Evolutionary conservation across 1,140 invertebrate species (phyloP).

Genomic region (Drosophila albomicans): DNA sequence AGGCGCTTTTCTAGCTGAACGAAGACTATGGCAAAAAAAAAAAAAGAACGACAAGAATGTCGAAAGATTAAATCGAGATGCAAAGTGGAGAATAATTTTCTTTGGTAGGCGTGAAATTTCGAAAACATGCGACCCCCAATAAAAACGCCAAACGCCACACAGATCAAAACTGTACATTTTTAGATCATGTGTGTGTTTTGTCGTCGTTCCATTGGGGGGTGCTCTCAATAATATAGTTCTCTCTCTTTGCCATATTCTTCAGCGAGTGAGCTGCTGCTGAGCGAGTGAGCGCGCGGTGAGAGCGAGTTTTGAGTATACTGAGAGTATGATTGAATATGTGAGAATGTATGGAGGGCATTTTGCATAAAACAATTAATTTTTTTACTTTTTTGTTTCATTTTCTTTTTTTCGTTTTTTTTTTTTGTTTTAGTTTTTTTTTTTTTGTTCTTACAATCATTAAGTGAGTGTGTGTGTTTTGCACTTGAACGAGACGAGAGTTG

Average conservation of each 20-base stretch:
- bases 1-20: conserved; percentile 13
- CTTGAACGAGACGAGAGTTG: conserved; percentile 56
- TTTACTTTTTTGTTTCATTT: conserved; percentile 37
- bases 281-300: conserved; percentile 49
- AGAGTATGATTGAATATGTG: conserved; percentile 68
- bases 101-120: conserved; percentile 10
- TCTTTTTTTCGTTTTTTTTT: conserved; percentile 45
- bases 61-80: neutral
- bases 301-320: conserved; percentile 50
- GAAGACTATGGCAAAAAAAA: conserved; percentile 59
- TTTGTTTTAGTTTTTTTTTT: conserved; percentile 30
- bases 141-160: conserved; percentile 7
- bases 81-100: conserved; percentile 1
- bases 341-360: conserved; percentile 67
- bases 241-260: conserved; percentile 58
- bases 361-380: conserved; percentile 57
- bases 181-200: conserved; percentile 29
- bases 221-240: neutral
- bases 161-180: conserved; percentile 49
- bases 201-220: conserved; percentile 16
- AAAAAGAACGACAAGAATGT: neutral
- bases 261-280: conserved; percentile 33
- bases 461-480: conserved; percentile 48
- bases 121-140: conserved; percentile 23
- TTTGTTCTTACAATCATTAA: conserved; percentile 36